phyloP scores from a whole-genome alignment of 1,140 invertebrate species.

The Scaptodrosophila lebanonensis region DNA sequence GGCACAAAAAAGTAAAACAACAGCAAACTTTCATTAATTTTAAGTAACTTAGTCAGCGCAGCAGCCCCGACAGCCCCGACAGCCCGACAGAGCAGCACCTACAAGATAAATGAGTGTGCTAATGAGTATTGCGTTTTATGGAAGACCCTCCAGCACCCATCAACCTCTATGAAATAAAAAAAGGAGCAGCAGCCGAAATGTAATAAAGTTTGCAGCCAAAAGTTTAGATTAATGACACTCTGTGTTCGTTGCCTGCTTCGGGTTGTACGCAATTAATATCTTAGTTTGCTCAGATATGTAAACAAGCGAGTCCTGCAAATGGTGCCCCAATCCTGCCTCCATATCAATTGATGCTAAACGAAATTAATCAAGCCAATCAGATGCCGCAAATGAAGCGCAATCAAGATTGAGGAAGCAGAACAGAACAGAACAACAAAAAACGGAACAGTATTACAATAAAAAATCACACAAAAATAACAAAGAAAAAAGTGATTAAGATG shows the following conservation, averaged over 20 bases:
- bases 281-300: conserved; percentile 37
- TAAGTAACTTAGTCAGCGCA: conserved; percentile 38
- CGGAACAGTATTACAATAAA: too few relatives aligned
- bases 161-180: too few relatives aligned
- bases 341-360: too few relatives aligned
- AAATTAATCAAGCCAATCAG: too few relatives aligned
- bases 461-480: too few relatives aligned
- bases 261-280: conserved; percentile 49
- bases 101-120: conserved; percentile 57
- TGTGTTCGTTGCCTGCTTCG: conserved; percentile 15
- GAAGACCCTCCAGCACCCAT: too few relatives aligned
- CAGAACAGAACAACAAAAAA: too few relatives aligned
- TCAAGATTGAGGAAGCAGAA: too few relatives aligned
- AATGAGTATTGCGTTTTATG: conserved; percentile 36
- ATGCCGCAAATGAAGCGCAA: too few relatives aligned
- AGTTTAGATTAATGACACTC: conserved; percentile 51
- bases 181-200: too few relatives aligned
- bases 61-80: neutral
- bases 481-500: too few relatives aligned
- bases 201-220: conserved; percentile 48
- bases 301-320: neutral
- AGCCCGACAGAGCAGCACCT: conserved; percentile 5
- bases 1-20: conserved; percentile 7
- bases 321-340: too few relatives aligned
- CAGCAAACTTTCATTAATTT: conserved; percentile 46